Evolutionary conservation across 2,797 vertebrate species (phyloP).

Genomic region (Paratrypauchen microcephalus): DNA sequence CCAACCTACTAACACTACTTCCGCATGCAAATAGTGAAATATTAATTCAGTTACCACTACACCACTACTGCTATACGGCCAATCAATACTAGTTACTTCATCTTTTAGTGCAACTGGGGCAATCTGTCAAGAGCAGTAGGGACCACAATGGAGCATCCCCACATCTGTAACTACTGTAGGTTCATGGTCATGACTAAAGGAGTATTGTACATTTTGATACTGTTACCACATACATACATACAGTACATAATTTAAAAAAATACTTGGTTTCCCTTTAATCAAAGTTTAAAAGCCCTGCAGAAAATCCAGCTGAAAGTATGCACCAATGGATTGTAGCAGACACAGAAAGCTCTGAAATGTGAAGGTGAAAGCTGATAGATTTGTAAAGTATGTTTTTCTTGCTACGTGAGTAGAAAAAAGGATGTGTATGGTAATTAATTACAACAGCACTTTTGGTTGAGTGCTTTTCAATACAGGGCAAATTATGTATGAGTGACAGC

Average conservation of each 20-base stretch:
- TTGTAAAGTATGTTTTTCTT: constrained; percentile 26
- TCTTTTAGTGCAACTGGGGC: not conserved
- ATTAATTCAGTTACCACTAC: not conserved
- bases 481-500: constrained; percentile 55
- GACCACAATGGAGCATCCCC: too few species aligned
- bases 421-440: constrained; percentile 57
- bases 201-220: too few species aligned
- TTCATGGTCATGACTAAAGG: too few species aligned
- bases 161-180: too few species aligned
- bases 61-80: not conserved
- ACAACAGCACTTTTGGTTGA: constrained; percentile 41
- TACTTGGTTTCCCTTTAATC: not conserved
- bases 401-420: constrained; percentile 41
- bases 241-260: not conserved
- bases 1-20: not conserved
- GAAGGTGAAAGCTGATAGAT: constrained; percentile 38
- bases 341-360: constrained; percentile 45
- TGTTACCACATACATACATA: too few species aligned
- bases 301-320: not conserved
- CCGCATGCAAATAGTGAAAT: not conserved
- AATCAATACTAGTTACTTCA: not conserved
- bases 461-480: constrained; percentile 67
- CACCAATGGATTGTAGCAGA: not conserved
- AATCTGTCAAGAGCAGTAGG: too few species aligned
- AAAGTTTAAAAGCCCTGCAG: not conserved